Percentiles rank a stretch among this genome's conserved stretches.
These are phyloP conservation scores for Acromyrmex echinatior DNA, from an alignment of 1,140 invertebrate species.

Conservation along the genomic window DNA sequence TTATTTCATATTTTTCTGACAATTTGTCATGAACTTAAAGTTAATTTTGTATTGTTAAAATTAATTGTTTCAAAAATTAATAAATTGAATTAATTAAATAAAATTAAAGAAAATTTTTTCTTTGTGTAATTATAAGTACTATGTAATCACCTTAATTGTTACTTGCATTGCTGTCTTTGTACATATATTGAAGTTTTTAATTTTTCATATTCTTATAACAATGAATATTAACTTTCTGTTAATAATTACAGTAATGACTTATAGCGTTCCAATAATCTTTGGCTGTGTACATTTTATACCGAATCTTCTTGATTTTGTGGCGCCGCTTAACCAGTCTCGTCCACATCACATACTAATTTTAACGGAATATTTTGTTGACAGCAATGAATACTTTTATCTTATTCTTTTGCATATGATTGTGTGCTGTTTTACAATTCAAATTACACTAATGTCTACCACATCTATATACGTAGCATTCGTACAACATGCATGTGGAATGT, in stretches of 20 bases:
- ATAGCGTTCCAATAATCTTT: background rate
- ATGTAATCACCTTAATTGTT: background rate
- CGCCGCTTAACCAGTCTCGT: conserved; percentile 61
- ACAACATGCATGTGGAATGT: conserved; percentile 69
- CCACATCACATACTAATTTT: conserved; percentile 4
- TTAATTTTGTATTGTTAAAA: background rate
- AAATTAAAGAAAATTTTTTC: background rate
- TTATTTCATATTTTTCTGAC: background rate
- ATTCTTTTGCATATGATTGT: conserved; percentile 24
- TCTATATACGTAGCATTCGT: conserved; percentile 58
- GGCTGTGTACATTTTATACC: conserved; percentile 33
- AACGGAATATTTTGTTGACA: conserved; percentile 61
- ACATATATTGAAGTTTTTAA: background rate
- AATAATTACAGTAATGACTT: conserved; percentile 34
- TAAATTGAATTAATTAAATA: conserved; percentile 1
- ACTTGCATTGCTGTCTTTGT: background rate
- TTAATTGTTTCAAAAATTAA: background rate
- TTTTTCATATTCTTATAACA: background rate
- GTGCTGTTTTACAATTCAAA: background rate
- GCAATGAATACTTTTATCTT: conserved; percentile 61
- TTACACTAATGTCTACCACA: conserved; percentile 38
- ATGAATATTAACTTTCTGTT: background rate
- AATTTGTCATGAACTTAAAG: background rate
- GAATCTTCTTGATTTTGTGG: conserved; percentile 46
- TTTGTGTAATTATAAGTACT: background rate